Conservation (phyloP, 2,888 invertebrate species). For the Protonemura montana region DNA sequence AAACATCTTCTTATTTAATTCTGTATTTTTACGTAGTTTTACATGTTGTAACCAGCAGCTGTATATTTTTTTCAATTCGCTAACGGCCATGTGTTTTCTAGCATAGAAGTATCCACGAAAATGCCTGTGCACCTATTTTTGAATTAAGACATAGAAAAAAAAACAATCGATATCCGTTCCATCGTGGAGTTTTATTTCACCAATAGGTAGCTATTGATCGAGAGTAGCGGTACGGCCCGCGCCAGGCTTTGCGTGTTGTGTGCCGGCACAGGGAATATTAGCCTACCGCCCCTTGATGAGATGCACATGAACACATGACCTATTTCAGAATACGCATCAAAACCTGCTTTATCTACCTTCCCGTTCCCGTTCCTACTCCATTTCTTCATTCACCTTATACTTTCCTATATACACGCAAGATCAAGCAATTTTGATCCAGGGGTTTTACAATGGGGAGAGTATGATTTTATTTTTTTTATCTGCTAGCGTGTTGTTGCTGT, state of each 20-base stretch:
- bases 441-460: too few species aligned
- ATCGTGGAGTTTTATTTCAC: neutral
- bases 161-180: neutral
- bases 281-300: neutral
- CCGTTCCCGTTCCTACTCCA: neutral
- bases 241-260: neutral
- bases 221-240: neutral
- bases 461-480: too few species aligned
- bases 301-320: constrained; percentile 7
- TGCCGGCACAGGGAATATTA: neutral
- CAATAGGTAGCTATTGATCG: neutral
- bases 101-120: neutral
- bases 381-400: neutral
- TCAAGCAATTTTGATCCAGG: too few species aligned
- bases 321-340: neutral
- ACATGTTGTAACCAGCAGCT: too few species aligned
- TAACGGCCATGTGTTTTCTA: neutral
- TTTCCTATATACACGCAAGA: neutral
- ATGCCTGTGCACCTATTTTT: neutral
- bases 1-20: too few species aligned
- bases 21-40: too few species aligned
- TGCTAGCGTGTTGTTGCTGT: too few species aligned
- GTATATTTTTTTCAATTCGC: neutral
- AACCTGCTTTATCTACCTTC: neutral
- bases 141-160: neutral